These are phyloP conservation scores for Campopleginae sp. DNA, from an alignment of 2,888 invertebrate genomes.

Conservation along the genomic window DNA sequence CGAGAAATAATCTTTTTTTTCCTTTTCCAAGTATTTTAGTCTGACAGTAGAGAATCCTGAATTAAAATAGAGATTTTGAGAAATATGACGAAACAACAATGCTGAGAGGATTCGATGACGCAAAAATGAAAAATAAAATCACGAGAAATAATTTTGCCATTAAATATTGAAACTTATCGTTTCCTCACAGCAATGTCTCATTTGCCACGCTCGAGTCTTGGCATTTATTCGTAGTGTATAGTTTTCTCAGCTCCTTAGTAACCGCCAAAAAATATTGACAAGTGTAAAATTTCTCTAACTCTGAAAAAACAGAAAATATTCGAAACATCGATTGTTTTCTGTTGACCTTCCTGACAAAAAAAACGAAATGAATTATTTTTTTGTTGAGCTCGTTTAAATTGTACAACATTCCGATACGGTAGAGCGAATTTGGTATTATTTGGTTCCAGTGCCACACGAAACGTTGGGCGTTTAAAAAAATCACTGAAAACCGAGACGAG, in stretches of 20 bases:
- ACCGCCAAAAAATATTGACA: background rate
- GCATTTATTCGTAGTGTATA: background rate
- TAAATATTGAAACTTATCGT: background rate
- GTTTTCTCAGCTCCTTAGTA: background rate
- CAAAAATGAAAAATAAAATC: background rate
- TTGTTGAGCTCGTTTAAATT: background rate
- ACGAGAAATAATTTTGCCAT: background rate
- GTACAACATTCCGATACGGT: slow-evolving; percentile 17
- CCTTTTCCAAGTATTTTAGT: background rate
- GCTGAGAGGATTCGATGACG: background rate
- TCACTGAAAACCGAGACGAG: background rate
- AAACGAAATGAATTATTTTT: background rate
- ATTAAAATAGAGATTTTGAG: background rate
- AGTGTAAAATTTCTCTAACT: background rate
- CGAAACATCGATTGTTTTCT: background rate
- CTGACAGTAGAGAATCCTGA: background rate
- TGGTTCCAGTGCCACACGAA: background rate
- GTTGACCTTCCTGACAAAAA: background rate
- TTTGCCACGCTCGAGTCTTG: background rate
- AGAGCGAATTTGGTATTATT: background rate
- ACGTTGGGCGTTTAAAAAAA: background rate
- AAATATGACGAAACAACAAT: background rate
- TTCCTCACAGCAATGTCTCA: background rate
- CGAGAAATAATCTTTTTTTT: background rate
- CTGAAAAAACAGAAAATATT: background rate